Evolutionary conservation across 2,888 invertebrate genomes (phyloP).

Genomic region (Ormia ochracea): DNA sequence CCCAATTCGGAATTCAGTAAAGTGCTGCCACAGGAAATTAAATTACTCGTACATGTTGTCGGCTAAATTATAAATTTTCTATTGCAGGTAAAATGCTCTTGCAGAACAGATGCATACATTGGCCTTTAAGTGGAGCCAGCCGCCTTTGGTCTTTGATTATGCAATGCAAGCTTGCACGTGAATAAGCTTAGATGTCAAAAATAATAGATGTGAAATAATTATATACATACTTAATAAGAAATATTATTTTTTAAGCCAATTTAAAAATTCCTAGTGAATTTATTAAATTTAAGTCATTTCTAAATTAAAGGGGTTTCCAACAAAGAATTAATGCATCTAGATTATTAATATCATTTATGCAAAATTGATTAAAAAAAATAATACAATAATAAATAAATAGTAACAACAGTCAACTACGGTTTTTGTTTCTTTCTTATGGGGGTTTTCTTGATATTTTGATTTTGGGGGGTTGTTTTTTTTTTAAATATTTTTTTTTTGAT

Average conservation of each 20-base stretch:
- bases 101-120: too few relatives aligned
- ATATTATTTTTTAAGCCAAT: constrained; percentile 27
- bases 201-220: constrained; percentile 43
- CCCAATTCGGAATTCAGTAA: too few relatives aligned
- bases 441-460: constrained; percentile 22
- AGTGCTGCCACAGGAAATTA: too few relatives aligned
- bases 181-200: not conserved
- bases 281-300: constrained; percentile 39
- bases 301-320: constrained; percentile 57
- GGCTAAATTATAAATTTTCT: too few relatives aligned
- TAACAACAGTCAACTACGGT: constrained; percentile 75
- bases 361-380: constrained; percentile 48
- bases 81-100: too few relatives aligned
- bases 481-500: constrained; percentile 31
- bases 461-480: constrained; percentile 30
- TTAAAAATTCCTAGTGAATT: constrained; percentile 51
- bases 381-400: constrained; percentile 55
- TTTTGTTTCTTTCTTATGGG: constrained; percentile 66
- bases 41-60: too few relatives aligned
- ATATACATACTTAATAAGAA: constrained; percentile 36
- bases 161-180: not conserved
- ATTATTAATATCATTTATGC: constrained; percentile 61
- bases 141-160: not conserved
- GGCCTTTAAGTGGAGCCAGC: too few relatives aligned
- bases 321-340: constrained; percentile 61